Evolutionary conservation across 2,888 invertebrate species (phyloP).

Genomic region (Conus canariensis): DNA sequence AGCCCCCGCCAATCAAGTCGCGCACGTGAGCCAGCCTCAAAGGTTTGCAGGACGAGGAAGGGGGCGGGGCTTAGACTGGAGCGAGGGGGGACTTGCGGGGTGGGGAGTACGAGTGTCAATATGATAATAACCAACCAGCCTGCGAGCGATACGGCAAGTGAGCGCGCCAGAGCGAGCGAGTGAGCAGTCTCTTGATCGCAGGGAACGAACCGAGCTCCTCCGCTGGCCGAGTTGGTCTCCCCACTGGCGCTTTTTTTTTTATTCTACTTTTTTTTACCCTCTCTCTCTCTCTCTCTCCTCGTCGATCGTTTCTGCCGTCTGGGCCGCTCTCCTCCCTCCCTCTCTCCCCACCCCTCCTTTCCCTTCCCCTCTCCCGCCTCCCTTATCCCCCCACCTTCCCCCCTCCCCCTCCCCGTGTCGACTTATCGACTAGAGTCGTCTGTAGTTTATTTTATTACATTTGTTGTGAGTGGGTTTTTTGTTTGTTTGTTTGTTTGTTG

Average conservation of each 20-base stretch:
- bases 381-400: neutral
- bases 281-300: neutral
- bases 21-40: neutral
- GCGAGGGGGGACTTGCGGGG: conserved; percentile 7
- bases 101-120: conserved; percentile 26
- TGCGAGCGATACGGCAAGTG: conserved; percentile 32
- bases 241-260: neutral
- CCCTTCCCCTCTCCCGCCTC: neutral
- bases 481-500: neutral
- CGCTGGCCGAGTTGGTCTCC: neutral
- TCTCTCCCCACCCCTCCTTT: neutral
- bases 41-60: neutral
- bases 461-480: neutral
- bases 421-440: neutral
- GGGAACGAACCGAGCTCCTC: neutral
- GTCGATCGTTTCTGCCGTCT: neutral
- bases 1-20: conserved; percentile 39
- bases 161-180: conserved; percentile 27
- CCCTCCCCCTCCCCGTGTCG: neutral
- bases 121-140: conserved; percentile 40
- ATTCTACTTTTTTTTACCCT: neutral
- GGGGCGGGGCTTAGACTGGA: conserved; percentile 11
- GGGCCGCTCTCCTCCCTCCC: neutral
- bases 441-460: too few species aligned
- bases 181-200: neutral